Conservation (phyloP, 2,797 vertebrate genomes). For the Diplodus puntazzo region DNA sequence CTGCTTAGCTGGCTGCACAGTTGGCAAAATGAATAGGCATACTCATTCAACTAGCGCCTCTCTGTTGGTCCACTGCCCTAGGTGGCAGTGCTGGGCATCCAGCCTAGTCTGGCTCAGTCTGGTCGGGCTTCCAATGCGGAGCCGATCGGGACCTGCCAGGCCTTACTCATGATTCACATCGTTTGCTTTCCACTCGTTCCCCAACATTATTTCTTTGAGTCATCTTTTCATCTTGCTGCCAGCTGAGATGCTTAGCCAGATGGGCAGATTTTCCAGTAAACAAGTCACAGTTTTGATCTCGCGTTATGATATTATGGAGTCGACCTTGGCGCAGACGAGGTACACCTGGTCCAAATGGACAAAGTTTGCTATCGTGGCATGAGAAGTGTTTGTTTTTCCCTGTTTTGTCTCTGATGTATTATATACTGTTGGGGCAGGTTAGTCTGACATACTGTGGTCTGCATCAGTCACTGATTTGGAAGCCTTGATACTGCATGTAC, state of each 20-base stretch:
- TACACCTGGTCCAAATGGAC: constrained; percentile 49
- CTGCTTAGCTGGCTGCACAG: constrained; percentile 55
- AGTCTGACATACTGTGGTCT: constrained; percentile 34
- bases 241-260: constrained; percentile 74
- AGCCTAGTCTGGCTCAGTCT: constrained; percentile 72
- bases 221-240: constrained; percentile 78
- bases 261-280: constrained; percentile 78
- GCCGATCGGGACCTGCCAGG: constrained; percentile 66
- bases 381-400: constrained; percentile 32
- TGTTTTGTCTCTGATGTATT: constrained; percentile 43
- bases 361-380: constrained; percentile 43
- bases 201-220: constrained; percentile 75
- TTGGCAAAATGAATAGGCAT: constrained; percentile 68
- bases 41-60: constrained; percentile 62
- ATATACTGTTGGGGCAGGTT: constrained; percentile 32
- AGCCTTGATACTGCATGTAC: constrained; percentile 25
- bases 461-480: constrained; percentile 30
- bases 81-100: constrained; percentile 72
- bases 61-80: constrained; percentile 70
- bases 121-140: constrained; percentile 62
- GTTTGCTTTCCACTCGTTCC: constrained; percentile 64
- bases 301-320: constrained; percentile 63
- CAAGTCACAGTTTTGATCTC: constrained; percentile 75
- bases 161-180: constrained; percentile 73
- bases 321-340: constrained; percentile 54